phyloP scores from a whole-genome alignment of 92 coral and sea anemone genomes.

The Ricordea florida region DNA sequence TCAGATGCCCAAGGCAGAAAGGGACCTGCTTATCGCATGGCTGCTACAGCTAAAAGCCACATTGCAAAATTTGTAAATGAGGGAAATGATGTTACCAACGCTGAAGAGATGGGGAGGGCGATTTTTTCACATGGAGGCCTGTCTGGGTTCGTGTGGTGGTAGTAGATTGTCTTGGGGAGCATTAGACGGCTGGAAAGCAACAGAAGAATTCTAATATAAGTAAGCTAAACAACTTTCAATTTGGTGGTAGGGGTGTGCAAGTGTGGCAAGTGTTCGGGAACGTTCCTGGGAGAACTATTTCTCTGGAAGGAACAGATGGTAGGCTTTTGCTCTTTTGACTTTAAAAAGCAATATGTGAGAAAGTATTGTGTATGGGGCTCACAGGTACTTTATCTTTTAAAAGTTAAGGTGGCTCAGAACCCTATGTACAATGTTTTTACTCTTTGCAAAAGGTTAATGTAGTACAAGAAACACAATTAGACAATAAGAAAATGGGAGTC shows the following conservation, averaged over 20 bases:
- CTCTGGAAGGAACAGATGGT: too few species aligned
- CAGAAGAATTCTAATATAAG: conserved; percentile 28
- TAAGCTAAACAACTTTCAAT: conserved; percentile 26
- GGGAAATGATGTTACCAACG: conserved; percentile 34
- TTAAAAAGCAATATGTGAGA: background rate
- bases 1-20: too few species aligned
- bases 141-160: conserved; percentile 37
- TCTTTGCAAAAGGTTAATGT: too few species aligned
- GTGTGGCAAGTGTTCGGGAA: too few species aligned
- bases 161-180: background rate
- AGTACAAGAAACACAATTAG: too few species aligned
- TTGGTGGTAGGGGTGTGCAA: too few species aligned
- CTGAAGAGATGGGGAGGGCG: conserved; percentile 29
- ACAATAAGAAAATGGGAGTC: too few species aligned
- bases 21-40: too few species aligned
- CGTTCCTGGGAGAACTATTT: conserved; percentile 1
- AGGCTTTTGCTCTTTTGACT: background rate
- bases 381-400: too few species aligned
- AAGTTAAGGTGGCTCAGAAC: too few species aligned
- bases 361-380: too few species aligned
- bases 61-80: conserved; percentile 43
- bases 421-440: too few species aligned
- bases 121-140: conserved; percentile 38
- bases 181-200: background rate
- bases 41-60: conserved; percentile 37